Percentiles rank a stretch among this genome's conserved stretches.
Conservation (phyloP, 2,113 vertebrate genomes). For the Urocynchramus pylzowi region DNA sequence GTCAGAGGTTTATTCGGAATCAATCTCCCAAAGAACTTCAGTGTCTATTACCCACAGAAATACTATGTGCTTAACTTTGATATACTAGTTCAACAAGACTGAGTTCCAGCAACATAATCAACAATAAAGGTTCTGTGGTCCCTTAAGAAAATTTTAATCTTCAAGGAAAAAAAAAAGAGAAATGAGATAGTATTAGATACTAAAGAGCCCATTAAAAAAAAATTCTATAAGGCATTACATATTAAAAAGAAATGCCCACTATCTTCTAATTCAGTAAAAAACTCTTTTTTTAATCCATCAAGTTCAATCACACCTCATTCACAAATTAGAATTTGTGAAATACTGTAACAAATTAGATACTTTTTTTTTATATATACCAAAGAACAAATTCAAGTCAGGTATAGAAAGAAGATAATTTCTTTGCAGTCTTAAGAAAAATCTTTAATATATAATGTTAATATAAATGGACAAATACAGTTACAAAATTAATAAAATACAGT, state of each 20-base stretch:
- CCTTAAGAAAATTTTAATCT: not conserved
- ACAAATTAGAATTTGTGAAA: not conserved
- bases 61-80: not conserved
- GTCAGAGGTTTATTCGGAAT: not conserved
- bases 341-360: not conserved
- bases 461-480: not conserved
- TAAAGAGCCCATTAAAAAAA: not conserved
- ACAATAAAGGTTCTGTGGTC: not conserved
- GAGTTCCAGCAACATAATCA: not conserved
- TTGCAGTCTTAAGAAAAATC: rapidly evolving
- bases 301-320: not conserved
- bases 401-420: not conserved
- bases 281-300: not conserved
- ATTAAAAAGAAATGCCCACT: not conserved
- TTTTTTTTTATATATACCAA: not conserved
- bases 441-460: not conserved
- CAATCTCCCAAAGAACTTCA: not conserved
- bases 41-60: not conserved
- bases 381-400: not conserved
- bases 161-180: not conserved
- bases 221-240: rapidly evolving
- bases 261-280: not conserved
- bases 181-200: not conserved
- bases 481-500: not conserved
- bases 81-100: not conserved